Evolutionary conservation across 2,797 vertebrate species (phyloP).

Genomic region (Jordanella pulchra): DNA sequence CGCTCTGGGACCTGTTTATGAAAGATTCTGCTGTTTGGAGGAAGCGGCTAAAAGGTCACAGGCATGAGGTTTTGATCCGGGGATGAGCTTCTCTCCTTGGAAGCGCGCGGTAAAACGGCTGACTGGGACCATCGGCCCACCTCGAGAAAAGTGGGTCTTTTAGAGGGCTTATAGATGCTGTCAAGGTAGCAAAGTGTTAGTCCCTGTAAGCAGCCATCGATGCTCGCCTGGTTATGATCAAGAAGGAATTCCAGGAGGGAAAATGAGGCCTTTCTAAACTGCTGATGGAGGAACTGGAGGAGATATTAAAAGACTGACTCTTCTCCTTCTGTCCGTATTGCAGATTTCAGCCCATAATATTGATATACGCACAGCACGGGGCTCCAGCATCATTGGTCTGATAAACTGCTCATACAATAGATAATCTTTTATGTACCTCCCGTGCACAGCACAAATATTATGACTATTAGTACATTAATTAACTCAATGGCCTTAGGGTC

Average conservation of each 20-base stretch:
- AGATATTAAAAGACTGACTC: conserved; percentile 76
- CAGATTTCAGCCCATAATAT: conserved; percentile 80
- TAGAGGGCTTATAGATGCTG: conserved; percentile 60
- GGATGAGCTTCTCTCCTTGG: conserved; percentile 64
- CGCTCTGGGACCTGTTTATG: conserved; percentile 69
- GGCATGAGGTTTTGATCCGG: conserved; percentile 69
- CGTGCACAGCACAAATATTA: conserved; percentile 88
- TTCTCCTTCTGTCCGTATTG: conserved; percentile 71
- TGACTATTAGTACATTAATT: conserved; percentile 88
- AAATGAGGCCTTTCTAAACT: conserved; percentile 68
- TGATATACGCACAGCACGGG: conserved; percentile 84
- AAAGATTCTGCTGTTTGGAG: conserved; percentile 56
- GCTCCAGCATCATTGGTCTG: conserved; percentile 80
- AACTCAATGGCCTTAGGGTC: conserved; percentile 81
- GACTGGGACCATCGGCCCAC: conserved; percentile 70
- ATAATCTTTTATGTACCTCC: conserved; percentile 88
- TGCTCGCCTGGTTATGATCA: conserved; percentile 62
- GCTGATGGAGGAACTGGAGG: conserved; percentile 73
- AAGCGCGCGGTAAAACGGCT: conserved; percentile 57
- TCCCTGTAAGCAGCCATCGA: conserved; percentile 59
- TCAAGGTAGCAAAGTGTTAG: conserved; percentile 67
- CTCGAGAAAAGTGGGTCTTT: conserved; percentile 63
- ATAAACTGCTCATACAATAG: conserved; percentile 85
- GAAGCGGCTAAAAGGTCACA: conserved; percentile 67
- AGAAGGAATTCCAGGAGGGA: conserved; percentile 67